Base-by-base conservation (phyloP, 1,140 invertebrate species). In the Gerris buenoi region DNA sequence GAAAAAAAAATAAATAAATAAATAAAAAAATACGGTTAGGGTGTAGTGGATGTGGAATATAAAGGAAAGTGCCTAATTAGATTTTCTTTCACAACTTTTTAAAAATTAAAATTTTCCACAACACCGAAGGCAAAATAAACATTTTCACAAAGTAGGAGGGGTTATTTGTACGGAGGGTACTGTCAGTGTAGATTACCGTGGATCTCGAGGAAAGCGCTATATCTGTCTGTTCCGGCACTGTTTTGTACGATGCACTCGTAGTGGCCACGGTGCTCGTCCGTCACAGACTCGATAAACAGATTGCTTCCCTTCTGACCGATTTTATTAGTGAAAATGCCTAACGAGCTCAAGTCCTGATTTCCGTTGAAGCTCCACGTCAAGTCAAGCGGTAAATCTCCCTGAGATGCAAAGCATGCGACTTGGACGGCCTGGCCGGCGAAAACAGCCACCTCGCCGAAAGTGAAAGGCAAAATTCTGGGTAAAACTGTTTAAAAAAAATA, bases 381-480 rank as follows among this genome's bases (percentile, higher is more conserved):
- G 18, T 73, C 67, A 10, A 76, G 58, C 13, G 75, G 77, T 56
- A 70, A 68, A 68, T 79, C 79, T 18, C 80, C 80, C 71, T 75
- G 71, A 2, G 71, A 71, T 1, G 75, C 74, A n/a, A 71, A 71
- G 65, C 75, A 76, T 2, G 72, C 69, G 25, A 75, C 68, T 65
- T 75, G 74, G 57, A 72, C 69, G 23, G 81, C 76, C 66, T 82
- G 78, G 0, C 82, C 83, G 70, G 81, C 79, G 64, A 75, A 75
- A 25, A 74, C 68, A 1, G 74, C 70, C 25, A 65, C 79, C 76
- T 84, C 84, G 68, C 81, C 82, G 74, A 86, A 81, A 68, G 82
- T 79, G 73, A 88, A 87, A 60, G 86, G 84, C 74, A 83, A 80
- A 75, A 88, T 86, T 76, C 84, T 81, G 33, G 85, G 85, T 66